Conservation (phyloP, 2,113 vertebrate species). For the Toxostoma redivivum region DNA sequence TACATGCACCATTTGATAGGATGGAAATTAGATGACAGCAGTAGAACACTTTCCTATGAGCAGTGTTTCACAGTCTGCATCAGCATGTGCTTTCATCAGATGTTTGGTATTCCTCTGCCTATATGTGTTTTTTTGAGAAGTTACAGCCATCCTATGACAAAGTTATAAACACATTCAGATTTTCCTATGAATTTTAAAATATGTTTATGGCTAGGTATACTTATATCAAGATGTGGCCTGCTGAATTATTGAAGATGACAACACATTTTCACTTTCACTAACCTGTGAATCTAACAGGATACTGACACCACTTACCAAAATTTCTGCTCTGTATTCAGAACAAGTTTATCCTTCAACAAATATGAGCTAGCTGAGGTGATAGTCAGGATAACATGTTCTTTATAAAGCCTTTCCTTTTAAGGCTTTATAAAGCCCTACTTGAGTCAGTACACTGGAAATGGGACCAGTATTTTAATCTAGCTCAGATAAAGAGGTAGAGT, state of each 20-base stretch:
- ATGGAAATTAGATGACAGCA: slow-evolving; percentile 17
- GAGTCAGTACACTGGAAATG: background rate
- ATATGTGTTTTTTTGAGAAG: background rate
- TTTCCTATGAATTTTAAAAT: background rate
- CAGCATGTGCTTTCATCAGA: slow-evolving; percentile 1
- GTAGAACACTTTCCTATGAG: slow-evolving; percentile 13
- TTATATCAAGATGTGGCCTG: background rate
- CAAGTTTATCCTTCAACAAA: background rate
- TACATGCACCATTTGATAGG: background rate
- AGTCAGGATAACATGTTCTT: background rate
- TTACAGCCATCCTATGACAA: background rate
- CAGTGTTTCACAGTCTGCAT: slow-evolving; percentile 11
- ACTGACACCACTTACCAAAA: background rate
- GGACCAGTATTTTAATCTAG: background rate
- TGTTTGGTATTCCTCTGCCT: background rate
- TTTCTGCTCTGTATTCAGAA: background rate
- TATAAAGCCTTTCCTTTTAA: background rate
- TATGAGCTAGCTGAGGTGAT: background rate
- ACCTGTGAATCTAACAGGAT: background rate
- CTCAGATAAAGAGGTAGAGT: background rate
- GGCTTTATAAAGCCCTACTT: background rate
- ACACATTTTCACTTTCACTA: background rate
- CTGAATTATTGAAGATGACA: background rate
- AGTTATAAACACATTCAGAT: background rate
- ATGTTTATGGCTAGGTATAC: background rate